phyloP scores from a whole-genome alignment of 2,797 vertebrate species.

The Sebastes matsubarae region DNA sequence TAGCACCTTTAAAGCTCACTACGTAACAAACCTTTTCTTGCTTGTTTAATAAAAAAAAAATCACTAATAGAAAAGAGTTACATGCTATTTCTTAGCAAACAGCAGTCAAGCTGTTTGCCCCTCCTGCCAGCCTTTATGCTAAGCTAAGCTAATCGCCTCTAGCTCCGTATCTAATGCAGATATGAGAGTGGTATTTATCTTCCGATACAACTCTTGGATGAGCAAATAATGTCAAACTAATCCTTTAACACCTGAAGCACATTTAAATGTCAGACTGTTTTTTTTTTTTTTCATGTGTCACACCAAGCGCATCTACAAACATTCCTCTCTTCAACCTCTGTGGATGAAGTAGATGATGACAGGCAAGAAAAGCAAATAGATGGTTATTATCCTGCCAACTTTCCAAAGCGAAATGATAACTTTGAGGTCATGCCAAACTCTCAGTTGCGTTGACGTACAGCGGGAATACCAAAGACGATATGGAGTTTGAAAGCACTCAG shows the following conservation, averaged over 20 bases:
- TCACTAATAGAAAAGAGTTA: too few relatives aligned
- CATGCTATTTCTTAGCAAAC: too few relatives aligned
- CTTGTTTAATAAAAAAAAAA: neutral
- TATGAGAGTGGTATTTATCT: too few relatives aligned
- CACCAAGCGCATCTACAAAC: neutral
- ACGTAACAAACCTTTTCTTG: neutral
- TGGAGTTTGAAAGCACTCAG: neutral
- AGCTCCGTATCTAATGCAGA: neutral
- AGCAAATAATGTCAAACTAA: constrained; percentile 2
- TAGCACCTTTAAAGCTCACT: neutral
- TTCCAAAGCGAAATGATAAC: constrained; percentile 3
- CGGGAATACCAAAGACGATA: neutral
- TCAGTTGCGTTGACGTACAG: neutral
- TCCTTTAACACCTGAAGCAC: neutral
- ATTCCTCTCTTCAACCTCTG: neutral
- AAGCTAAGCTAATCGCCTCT: neutral
- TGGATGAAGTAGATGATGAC: neutral
- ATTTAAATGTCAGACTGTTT: neutral
- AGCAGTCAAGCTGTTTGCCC: too few relatives aligned
- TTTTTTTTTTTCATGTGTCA: neutral
- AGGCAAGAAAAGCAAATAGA: neutral
- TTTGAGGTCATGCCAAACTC: constrained; percentile 9
- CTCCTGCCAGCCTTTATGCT: too few relatives aligned
- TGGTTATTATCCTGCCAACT: neutral
- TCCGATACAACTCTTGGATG: neutral